Evolutionary conservation across 2,888 invertebrate species (phyloP).

Genomic region (Xanthorhoe spadicearia): DNA sequence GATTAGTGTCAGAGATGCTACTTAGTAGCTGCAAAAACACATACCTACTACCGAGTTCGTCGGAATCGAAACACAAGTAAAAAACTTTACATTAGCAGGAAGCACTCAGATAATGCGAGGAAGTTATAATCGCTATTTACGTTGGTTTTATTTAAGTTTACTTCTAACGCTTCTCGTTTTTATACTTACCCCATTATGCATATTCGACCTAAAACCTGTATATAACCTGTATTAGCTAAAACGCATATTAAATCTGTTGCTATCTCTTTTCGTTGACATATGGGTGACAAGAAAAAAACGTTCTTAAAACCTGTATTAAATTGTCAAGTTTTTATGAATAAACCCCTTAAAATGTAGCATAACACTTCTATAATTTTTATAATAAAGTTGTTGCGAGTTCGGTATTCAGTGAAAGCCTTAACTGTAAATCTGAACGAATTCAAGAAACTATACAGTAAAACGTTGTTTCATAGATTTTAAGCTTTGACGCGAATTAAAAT

Average conservation of each 20-base stretch:
- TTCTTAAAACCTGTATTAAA: too few species aligned
- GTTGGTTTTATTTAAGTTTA: slow-evolving; percentile 1
- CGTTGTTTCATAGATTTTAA: slow-evolving; percentile 1
- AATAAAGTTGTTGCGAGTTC: slow-evolving; percentile 7
- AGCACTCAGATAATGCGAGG: not conserved
- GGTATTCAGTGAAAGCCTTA: too few species aligned
- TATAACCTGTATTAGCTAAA: too few species aligned
- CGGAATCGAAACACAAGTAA: not conserved
- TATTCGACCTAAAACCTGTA: too few species aligned
- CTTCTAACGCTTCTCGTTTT: not conserved
- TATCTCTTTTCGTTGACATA: too few species aligned
- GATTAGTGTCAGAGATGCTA: not conserved
- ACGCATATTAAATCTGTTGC: too few species aligned
- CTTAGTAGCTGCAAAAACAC: not conserved
- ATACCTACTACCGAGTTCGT: not conserved
- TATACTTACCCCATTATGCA: too few species aligned
- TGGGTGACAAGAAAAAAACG: too few species aligned
- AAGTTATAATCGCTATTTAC: not conserved
- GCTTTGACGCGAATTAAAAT: not conserved
- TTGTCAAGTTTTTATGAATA: too few species aligned
- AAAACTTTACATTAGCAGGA: slow-evolving; percentile 8
- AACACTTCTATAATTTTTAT: not conserved
- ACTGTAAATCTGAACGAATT: slow-evolving; percentile 7
- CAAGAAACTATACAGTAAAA: slow-evolving; percentile 9
- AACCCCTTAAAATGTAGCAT: not conserved